Base-by-base conservation (phyloP, 2,888 invertebrate genomes). In the Nipponacmea schrenckii region DNA sequence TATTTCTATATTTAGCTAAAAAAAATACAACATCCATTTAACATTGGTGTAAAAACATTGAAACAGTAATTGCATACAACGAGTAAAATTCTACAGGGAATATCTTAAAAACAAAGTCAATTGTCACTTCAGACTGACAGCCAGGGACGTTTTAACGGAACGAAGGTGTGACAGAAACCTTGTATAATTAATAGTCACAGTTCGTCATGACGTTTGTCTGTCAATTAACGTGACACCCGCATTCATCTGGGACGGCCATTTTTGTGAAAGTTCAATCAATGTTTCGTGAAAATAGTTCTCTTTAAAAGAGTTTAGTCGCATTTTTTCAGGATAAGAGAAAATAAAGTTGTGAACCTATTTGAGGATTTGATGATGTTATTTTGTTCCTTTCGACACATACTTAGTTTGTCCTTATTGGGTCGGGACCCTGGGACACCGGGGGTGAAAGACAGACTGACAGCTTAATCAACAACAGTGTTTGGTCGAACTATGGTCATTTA, bases 161-260 rank as follows among this genome's bases (percentile, higher is more conserved):
- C 20, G 20, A 56, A 56, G 56, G 56, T 56, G 56, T 24, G 56
- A 56, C 20, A 20, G 24, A 56, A 56, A 56, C 24, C 10, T 56
- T 5, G 24, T 56, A 10, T 56, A 56, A 56, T 56, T 56, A 56
- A 56, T 56, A 56, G 56, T 56, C 56, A 56, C 56, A 56, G 24
- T 24, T 56, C 56, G 56, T 12, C 20, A 24, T 24, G 24, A 56
- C 14, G 56, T 20, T 12, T 24, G 20, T 14, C 56, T 56, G 56
- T 56, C 56, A 56, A 24, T 56, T 24, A 24, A 8, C 56, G 14
- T 56, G 56, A 56, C 56, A 24, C 20, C 56, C 12, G 20, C 56
- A 20, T 56, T 12, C 56, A 56, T 56, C 56, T 56, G 56, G 56
- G 56, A 56, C 20, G 20, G 56, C 39, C 39, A 39, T 39, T 39